phyloP scores from a whole-genome alignment of 92 coral and sea anemone species.

The Porites rus region DNA sequence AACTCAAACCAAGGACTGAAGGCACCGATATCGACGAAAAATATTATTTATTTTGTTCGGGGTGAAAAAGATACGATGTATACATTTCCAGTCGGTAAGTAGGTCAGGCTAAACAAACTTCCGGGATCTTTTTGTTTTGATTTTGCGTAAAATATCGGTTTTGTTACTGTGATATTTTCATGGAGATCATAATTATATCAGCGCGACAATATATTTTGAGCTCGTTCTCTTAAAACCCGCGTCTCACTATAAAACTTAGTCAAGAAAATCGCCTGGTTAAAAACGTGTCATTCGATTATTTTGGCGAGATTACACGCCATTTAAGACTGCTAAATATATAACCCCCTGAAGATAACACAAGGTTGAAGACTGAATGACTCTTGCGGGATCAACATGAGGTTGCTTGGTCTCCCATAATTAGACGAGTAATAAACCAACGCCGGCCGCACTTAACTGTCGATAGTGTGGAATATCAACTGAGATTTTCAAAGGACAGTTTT shows the following conservation, averaged over 20 bases:
- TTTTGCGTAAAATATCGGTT: neutral
- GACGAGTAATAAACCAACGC: no score
- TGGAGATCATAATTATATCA: neutral
- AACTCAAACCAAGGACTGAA: neutral
- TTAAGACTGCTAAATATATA: neutral
- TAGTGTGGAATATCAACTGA: no score
- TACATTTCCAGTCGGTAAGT: neutral
- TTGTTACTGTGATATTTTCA: constrained; percentile 22
- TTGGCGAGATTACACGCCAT: neutral
- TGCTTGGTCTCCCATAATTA: no score
- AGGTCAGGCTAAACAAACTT: neutral
- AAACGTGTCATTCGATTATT: neutral
- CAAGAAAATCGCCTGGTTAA: neutral
- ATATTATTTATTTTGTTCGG: neutral
- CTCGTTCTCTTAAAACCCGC: neutral
- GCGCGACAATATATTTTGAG: no score
- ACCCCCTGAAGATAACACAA: neutral
- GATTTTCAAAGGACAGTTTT: no score
- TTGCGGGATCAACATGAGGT: neutral
- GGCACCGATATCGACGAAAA: neutral
- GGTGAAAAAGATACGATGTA: neutral
- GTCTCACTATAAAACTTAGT: neutral
- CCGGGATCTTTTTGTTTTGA: neutral
- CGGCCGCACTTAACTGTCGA: no score
- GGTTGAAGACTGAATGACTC: neutral